A percentile compares a stretch with the other conserved stretches of the same genome.
These are phyloP conservation scores for Pristionchus fissidentatus DNA, from an alignment of 2,888 invertebrate species.

Conservation along the genomic window DNA sequence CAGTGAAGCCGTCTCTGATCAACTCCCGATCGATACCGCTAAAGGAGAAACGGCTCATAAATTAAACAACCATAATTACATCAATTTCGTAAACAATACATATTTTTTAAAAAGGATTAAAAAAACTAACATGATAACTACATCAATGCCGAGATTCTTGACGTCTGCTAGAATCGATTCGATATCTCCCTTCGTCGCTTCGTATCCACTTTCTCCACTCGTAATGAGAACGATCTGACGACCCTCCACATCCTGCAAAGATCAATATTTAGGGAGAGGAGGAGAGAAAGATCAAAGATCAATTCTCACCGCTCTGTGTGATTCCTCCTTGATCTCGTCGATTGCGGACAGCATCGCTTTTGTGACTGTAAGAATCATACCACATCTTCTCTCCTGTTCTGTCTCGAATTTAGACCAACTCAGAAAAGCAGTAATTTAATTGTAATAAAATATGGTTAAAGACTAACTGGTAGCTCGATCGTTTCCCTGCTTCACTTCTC, in stretches of 20 bases:
- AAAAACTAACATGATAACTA: conserved; percentile 38
- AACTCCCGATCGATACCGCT: neutral
- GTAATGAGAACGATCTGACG: conserved; percentile 41
- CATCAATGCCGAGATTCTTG: conserved; percentile 35
- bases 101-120: neutral
- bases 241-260: conserved; percentile 42
- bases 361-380: conserved; percentile 39
- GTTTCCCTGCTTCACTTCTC: conserved; percentile 36
- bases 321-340: conserved; percentile 13
- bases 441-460: neutral
- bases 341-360: neutral
- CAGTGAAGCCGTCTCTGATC: neutral
- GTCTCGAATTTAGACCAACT: too few relatives aligned
- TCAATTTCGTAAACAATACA: neutral
- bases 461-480: neutral
- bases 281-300: neutral
- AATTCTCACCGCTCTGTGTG: conserved; percentile 6
- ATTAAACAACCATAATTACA: too few relatives aligned
- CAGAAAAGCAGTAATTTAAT: too few relatives aligned
- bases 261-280: neutral
- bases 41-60: neutral
- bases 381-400: too few relatives aligned
- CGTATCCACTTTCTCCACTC: conserved; percentile 30
- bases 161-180: conserved; percentile 1
- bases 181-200: neutral